A percentile compares a stretch with the other conserved stretches of the same genome.
These are phyloP conservation scores for Tenthredo scrophulariae DNA, from an alignment of 2,888 invertebrate genomes.

Conservation along the genomic window DNA sequence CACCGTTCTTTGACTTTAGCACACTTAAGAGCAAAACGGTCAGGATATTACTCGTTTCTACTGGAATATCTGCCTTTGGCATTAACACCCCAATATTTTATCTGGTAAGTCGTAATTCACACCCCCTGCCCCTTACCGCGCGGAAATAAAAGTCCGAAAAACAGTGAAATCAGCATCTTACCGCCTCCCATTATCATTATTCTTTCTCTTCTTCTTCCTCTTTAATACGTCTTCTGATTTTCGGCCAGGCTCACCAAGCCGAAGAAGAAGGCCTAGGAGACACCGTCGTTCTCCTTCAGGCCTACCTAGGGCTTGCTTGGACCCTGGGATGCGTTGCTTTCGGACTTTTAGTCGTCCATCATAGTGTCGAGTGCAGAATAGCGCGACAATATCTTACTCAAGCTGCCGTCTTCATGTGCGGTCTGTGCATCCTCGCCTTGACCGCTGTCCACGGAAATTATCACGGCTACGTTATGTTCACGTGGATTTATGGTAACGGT, in stretches of 20 bases:
- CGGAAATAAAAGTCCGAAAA: slow-evolving; percentile 12
- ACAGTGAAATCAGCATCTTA: slow-evolving; percentile 21
- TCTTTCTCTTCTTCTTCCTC: not conserved
- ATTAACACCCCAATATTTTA: slow-evolving; percentile 93
- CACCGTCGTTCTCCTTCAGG: slow-evolving; percentile 84
- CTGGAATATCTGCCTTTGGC: slow-evolving; percentile 90
- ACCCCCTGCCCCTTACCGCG: not conserved
- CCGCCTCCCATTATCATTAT: not conserved
- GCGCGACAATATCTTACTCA: slow-evolving; percentile 92
- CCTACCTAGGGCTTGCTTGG: slow-evolving; percentile 91
- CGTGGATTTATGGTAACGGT: slow-evolving; percentile 88
- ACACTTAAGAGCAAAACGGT: slow-evolving; percentile 92
- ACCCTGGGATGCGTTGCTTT: slow-evolving; percentile 90
- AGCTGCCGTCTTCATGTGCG: slow-evolving; percentile 89
- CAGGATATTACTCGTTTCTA: slow-evolving; percentile 89
- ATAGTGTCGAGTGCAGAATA: slow-evolving; percentile 91
- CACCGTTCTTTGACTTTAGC: slow-evolving; percentile 92
- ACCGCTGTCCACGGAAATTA: slow-evolving; percentile 89
- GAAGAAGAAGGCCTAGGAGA: slow-evolving; percentile 87
- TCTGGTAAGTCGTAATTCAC: slow-evolving; percentile 79
- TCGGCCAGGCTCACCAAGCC: slow-evolving; percentile 84
- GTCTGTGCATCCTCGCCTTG: slow-evolving; percentile 87
- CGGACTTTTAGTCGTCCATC: slow-evolving; percentile 90
- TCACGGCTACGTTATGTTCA: slow-evolving; percentile 89
- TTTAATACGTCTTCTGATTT: not conserved